Conservation (phyloP, 2,797 vertebrate genomes). For the Limnodromus scolopaceus region DNA sequence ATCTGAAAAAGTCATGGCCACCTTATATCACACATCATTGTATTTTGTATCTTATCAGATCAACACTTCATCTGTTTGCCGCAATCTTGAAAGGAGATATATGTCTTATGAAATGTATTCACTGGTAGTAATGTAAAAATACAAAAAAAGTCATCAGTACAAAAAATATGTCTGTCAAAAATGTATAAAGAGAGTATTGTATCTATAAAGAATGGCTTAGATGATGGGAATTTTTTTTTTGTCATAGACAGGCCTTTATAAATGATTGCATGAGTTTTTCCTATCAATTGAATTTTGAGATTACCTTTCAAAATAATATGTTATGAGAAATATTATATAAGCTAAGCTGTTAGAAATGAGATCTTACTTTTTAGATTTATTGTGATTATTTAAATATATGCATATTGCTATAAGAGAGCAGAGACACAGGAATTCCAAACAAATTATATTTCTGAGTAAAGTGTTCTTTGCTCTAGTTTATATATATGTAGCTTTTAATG, state of each 20-base stretch:
- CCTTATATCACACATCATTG: background rate
- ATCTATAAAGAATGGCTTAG: background rate
- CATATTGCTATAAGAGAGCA: background rate
- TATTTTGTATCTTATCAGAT: background rate
- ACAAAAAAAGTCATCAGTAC: background rate
- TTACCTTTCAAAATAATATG: background rate
- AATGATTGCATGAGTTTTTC: background rate
- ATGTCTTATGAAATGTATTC: background rate
- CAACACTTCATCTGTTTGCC: background rate
- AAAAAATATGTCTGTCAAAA: background rate
- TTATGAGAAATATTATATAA: background rate
- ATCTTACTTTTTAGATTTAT: background rate
- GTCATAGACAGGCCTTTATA: background rate
- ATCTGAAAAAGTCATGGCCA: background rate
- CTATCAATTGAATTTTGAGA: background rate
- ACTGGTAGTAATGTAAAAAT: background rate
- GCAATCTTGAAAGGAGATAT: background rate
- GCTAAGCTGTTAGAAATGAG: background rate
- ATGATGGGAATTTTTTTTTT: background rate
- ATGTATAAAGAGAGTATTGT: background rate
- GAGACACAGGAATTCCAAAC: conserved; percentile 46
- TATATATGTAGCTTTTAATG: conserved; percentile 49
- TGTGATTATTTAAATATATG: conserved; percentile 33
- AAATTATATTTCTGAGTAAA: conserved; percentile 59
- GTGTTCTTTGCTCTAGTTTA: conserved; percentile 46